A percentile compares a stretch with the other conserved stretches of the same genome.
Conservation (phyloP, 2,113 vertebrate species). For the Onychostruthus taczanowskii region DNA sequence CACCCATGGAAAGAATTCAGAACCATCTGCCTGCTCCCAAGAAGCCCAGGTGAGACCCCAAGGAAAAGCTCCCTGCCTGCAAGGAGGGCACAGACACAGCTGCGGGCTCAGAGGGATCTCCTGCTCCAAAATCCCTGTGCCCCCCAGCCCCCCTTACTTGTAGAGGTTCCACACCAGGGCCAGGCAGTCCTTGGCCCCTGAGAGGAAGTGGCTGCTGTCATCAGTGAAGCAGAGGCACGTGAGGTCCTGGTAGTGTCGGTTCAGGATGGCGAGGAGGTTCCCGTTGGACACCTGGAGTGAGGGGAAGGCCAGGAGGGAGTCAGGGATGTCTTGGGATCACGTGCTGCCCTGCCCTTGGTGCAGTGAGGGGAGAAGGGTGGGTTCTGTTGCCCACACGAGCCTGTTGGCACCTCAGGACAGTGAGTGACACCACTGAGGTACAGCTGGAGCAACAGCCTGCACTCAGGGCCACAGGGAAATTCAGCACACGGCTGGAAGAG, state of each 20-base stretch:
- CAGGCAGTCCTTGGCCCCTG: constrained; percentile 91
- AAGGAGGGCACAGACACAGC: neutral
- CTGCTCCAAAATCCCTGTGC: neutral
- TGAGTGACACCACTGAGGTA: neutral
- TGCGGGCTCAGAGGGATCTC: neutral
- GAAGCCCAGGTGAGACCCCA: neutral
- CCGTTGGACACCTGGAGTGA: constrained; percentile 84
- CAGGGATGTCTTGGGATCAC: fast-evolving
- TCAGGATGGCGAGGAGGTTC: constrained; percentile 87
- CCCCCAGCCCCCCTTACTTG: constrained; percentile 69
- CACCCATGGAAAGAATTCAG: neutral
- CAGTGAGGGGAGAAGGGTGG: neutral
- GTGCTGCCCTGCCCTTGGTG: neutral
- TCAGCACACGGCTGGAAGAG: neutral
- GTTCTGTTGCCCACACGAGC: fast-evolving
- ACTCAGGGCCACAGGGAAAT: fast-evolving
- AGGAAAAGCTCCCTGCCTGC: neutral
- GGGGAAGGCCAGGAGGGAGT: neutral
- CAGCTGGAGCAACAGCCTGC: neutral
- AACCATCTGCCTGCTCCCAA: neutral
- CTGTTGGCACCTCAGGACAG: neutral
- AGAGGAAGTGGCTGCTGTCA: constrained; percentile 93
- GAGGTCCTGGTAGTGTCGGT: constrained; percentile 92
- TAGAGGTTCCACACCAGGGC: constrained; percentile 89
- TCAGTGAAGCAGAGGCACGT: constrained; percentile 91